Percentiles rank a stretch among this genome's conserved stretches.
These are phyloP conservation scores for Machimus rusticus DNA, from an alignment of 2,888 invertebrate species.

Conservation along the genomic window DNA sequence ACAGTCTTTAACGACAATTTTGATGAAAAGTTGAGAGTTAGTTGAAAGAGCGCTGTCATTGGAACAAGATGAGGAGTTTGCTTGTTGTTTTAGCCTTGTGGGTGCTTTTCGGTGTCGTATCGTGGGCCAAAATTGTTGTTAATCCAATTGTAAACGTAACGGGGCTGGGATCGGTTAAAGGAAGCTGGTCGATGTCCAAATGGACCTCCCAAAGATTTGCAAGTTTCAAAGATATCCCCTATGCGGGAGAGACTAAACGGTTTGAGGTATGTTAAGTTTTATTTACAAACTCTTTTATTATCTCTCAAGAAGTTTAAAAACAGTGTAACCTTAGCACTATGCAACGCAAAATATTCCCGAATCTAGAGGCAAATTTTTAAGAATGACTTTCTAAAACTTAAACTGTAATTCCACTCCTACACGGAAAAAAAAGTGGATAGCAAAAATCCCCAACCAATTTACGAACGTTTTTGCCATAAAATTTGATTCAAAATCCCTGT, in stretches of 20 bases:
- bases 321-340: no score
- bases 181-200: not conserved
- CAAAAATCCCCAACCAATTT: no score
- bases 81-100: not conserved
- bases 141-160: slow-evolving; percentile 18
- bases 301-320: no score
- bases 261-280: slow-evolving; percentile 28
- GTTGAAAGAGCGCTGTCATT: not conserved
- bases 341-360: no score
- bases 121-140: not conserved
- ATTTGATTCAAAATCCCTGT: no score
- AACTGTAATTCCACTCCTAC: no score
- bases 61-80: not conserved
- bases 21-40: not conserved
- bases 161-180: slow-evolving; percentile 23
- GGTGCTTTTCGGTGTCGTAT: not conserved
- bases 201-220: slow-evolving; percentile 41
- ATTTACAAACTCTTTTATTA: not conserved
- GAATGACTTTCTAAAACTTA: no score
- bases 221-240: slow-evolving; percentile 37
- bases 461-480: no score
- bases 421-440: no score
- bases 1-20: not conserved
- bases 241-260: slow-evolving; percentile 16
- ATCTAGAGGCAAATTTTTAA: no score